A percentile compares a stretch with the other conserved stretches of the same genome.
Evolutionary conservation across 2,113 vertebrate species (phyloP).

Genomic region (Solea solea): DNA sequence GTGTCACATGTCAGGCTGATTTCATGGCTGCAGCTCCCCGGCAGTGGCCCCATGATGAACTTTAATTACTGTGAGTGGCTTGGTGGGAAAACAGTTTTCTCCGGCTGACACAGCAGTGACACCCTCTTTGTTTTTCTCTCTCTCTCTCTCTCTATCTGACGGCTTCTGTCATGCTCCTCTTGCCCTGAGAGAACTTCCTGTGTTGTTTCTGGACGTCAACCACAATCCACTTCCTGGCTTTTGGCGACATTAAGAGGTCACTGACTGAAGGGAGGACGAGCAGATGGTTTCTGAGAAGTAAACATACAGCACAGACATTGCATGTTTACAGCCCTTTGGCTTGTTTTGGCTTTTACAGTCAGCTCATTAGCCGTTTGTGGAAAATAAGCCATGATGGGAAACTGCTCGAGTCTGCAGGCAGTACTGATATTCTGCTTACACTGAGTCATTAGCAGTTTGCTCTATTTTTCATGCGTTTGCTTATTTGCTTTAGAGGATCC

Average conservation of each 20-base stretch:
- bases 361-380: conserved; percentile 22
- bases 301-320: neutral
- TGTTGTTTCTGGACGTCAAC: conserved; percentile 51
- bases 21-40: conserved; percentile 26
- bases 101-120: conserved; percentile 38
- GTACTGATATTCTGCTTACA: conserved; percentile 23
- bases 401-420: conserved; percentile 23
- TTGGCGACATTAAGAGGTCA: conserved; percentile 33
- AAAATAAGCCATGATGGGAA: conserved; percentile 31
- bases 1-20: conserved; percentile 32
- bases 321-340: conserved; percentile 8
- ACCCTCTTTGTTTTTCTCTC: conserved; percentile 26
- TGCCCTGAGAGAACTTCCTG: conserved; percentile 36
- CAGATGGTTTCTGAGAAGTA: conserved; percentile 28
- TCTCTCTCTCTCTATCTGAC: neutral
- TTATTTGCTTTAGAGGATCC: conserved; percentile 34
- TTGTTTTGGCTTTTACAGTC: conserved; percentile 17
- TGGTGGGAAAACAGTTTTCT: conserved; percentile 46
- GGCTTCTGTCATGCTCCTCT: conserved; percentile 21
- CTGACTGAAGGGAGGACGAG: neutral
- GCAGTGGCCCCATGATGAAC: conserved; percentile 54
- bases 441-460: conserved; percentile 37
- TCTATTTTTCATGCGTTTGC: conserved; percentile 15
- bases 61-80: conserved; percentile 65
- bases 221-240: conserved; percentile 45